Base-by-base conservation (phyloP, 1,140 invertebrate genomes). In the Pseudomyrmex dendroicus region DNA sequence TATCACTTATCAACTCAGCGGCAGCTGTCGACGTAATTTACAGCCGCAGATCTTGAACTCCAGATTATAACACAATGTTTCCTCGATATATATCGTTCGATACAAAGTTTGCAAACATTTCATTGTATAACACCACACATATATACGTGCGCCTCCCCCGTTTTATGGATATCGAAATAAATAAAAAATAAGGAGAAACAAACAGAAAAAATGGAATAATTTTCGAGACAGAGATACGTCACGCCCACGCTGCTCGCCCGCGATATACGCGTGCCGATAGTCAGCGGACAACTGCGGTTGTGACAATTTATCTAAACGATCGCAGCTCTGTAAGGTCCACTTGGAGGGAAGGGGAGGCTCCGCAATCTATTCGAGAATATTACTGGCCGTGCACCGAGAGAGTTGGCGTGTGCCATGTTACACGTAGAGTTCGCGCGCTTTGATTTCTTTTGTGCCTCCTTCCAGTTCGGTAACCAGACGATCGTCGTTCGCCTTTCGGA, bases 221-320 rank as follows among this genome's bases (percentile, higher is more conserved):
- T 35, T 35, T 35, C 35, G 35, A 35, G 35, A 35, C 35, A 35
- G 35, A 35, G 35, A 35, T 35, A 35, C 35, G 35, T 35, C 35
- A 35, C 56, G 54, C 66, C 25, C 9, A n/a, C 44, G 52, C 13
- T 7, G 13, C 15, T 20, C 22, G 25, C 5, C 13, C 59, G 17
- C n/a, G 25, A 17, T 63, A 35, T 63, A 62, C 73, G 25, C 35
- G 17, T 48, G 72, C 7, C 25, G 25, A 56, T 62, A 15, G 22
- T 66, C 73, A 25, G 17, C 35, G 50, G 46, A 44, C 48, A 52
- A n/a, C 13, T 35, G 17, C 13, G 17, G 77, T 83, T 68, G 57
- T 76, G 86, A 88, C 91, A 91, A 92, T 92, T 92, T 91, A 92
- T 91, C 86, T 91, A 90, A 92, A 91, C 85, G 89, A 35, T 35